Percentiles rank a stretch among this genome's conserved stretches.
Evolutionary conservation across 2,113 vertebrate species (phyloP).

Genomic region (Colaptes auratus): DNA sequence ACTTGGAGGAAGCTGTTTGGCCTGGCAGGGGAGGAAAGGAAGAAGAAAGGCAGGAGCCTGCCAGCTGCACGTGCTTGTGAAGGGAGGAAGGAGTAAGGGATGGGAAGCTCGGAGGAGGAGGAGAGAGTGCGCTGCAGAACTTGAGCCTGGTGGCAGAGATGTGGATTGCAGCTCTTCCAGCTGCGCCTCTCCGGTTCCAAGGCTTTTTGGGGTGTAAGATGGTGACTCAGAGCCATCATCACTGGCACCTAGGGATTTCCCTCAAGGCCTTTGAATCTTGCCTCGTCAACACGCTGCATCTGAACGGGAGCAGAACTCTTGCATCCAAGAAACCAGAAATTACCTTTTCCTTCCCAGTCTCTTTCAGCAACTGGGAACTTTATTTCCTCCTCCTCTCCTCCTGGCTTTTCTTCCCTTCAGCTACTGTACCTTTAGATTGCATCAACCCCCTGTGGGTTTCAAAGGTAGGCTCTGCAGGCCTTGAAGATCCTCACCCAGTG

Average conservation of each 20-base stretch:
- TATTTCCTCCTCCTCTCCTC: constrained; percentile 37
- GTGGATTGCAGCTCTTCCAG: neutral
- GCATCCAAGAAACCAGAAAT: constrained; percentile 21
- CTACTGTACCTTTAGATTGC: constrained; percentile 41
- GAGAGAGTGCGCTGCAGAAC: neutral
- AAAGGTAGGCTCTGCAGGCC: constrained; percentile 50
- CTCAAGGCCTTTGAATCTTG: constrained; percentile 21
- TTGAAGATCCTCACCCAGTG: constrained; percentile 24
- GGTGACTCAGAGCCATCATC: neutral
- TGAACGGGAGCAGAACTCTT: neutral
- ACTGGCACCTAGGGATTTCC: constrained; percentile 11
- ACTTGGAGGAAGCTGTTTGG: neutral
- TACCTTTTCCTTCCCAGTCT: constrained; percentile 61
- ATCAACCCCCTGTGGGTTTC: constrained; percentile 39
- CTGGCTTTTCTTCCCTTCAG: constrained; percentile 32
- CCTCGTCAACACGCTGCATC: neutral
- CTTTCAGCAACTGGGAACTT: constrained; percentile 44
- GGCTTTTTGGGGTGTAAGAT: neutral
- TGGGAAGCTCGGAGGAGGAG: neutral
- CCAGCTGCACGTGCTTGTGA: neutral
- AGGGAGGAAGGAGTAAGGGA: neutral
- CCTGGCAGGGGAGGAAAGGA: neutral
- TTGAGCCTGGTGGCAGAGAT: neutral
- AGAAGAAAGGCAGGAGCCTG: neutral
- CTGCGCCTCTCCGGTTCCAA: neutral